Base-by-base conservation (phyloP, 2,113 vertebrate species). In the Dolichallabes microphthalmus region DNA sequence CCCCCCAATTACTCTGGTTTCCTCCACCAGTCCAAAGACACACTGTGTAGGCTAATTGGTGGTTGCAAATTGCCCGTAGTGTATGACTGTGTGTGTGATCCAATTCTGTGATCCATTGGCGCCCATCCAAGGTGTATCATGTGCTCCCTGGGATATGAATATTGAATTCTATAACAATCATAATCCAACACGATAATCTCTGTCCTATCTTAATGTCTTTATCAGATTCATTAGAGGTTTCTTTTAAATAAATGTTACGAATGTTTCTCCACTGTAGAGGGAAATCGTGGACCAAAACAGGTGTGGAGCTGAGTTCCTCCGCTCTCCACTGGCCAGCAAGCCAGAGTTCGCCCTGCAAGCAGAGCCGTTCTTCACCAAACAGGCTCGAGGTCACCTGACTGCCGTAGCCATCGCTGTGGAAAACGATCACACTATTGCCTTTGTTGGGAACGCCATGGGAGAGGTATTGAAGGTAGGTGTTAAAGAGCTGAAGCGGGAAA, bases 251-350 rank as follows among this genome's bases (percentile, higher is more conserved):
- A 27, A 27, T 25, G 13, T 1, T 25, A 25, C 20, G n/a, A n/a
- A 39, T 7, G 53, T 57, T 45, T 4, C 86, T 68, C 88, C 22
- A 22, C 64, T 83, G 68, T 85, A 95, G 93, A 86, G 85, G 0
- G n/a, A 88, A 39, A 88, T 89, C 80, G 88, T 85, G 11, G 15
- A 85, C 60, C 90, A 0, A 4, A 96, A 95, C 89, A 91, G 61
- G 1, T 99, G 98, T 68, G 98, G 98, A 80, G 97, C 93, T 0
- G 98, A 99, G 89, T 97, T 97, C 90, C 94, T 99, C 82, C 97
- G 97, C 0, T 97, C 98, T 45, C 98, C 98, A 0, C 88, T 99
- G 93, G 98, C 97, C 91, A 97, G 96, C 86, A 96, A 88, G 78
- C 89, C 91, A 0, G 90, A 92, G 27, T 93, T 94, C 22, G 94